Base-by-base conservation (phyloP, 92 coral and sea anemone species). In the Galaxea fascicularis region DNA sequence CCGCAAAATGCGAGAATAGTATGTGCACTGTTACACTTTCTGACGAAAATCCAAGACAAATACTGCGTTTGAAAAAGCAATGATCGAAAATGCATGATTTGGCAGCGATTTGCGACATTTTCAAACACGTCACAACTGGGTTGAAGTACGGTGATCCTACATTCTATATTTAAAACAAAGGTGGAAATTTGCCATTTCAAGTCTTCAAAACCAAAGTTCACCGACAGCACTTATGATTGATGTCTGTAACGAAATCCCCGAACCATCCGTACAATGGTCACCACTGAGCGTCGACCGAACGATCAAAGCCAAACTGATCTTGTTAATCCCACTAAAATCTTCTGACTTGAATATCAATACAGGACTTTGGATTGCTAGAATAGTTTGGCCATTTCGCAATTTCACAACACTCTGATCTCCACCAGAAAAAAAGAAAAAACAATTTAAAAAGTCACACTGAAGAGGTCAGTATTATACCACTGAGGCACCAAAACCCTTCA, bases 151-250 rank as follows among this genome's bases (percentile, higher is more conserved):
- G 78, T 82, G 69, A 53, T 56, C 76, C 70, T 31, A 12, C 22
- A 35, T 56, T 70, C 70, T 70, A 56, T 31, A 70, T 41, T 57
- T 56, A 51, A 71, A 51, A 82, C 86, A 82, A 82, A 70, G 70
- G 76, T 82, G 86, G 86, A 82, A 82, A 41, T 57, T 82, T 70
- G 86, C 86, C 86, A 82, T 57, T 54, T 71, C 45, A 35, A 57
- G 85, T 21, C 35, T 63, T n/a, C 28, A 12, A 68, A 29, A 69
- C 66, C 85, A 81, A 70, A 81, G 85, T 70, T 54, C 77, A 31
- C 70, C 59, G 64, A 27, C 53, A 13, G 20, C 17, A 41, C 20
- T 9, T 4, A 35, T 39, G 57, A 71, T 44, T 45, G 86, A 82
- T 82, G 47, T 58, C 76, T 53, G 85, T 80, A 80, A 68, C 77